Evolutionary conservation across 1,140 invertebrate genomes (phyloP).

Genomic region (Apis florea): DNA sequence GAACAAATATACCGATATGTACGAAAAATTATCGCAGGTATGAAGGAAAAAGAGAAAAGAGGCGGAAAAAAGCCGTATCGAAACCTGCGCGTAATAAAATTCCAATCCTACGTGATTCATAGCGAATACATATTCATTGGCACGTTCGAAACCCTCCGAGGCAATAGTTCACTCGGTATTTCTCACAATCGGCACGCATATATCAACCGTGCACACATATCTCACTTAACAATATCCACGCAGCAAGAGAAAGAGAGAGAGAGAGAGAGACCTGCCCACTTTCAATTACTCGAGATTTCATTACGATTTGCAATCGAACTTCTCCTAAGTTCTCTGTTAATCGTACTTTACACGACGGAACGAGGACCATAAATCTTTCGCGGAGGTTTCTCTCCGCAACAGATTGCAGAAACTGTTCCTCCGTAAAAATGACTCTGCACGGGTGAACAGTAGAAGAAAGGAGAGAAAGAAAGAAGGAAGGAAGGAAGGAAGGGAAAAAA

Average conservation of each 20-base stretch:
- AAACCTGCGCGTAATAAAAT: not conserved
- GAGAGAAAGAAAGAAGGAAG: no score
- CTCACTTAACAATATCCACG: conserved; percentile 1
- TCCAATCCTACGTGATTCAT: not conserved
- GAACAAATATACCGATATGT: not conserved
- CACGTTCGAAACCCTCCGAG: not conserved
- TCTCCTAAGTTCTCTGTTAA: not conserved
- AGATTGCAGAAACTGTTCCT: conserved; percentile 28
- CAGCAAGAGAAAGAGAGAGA: no score
- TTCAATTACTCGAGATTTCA: conserved; percentile 28
- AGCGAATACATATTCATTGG: conserved; percentile 13
- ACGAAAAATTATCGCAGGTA: not conserved
- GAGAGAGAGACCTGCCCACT: not conserved
- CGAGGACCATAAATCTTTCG: conserved; percentile 16
- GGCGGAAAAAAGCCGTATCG: not conserved
- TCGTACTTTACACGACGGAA: not conserved
- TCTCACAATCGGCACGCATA: not conserved
- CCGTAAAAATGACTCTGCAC: conserved; percentile 29
- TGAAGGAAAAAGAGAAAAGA: not conserved
- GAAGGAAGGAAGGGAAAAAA: not conserved
- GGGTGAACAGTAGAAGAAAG: no score
- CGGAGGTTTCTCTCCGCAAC: conserved; percentile 8
- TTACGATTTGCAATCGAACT: conserved; percentile 27
- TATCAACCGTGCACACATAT: not conserved
- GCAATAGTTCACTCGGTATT: conserved; percentile 1